A percentile compares a stretch with the other conserved stretches of the same genome.
These are phyloP conservation scores for Megaceryle alcyon DNA, from an alignment of 2,797 vertebrate species.

Conservation along the genomic window DNA sequence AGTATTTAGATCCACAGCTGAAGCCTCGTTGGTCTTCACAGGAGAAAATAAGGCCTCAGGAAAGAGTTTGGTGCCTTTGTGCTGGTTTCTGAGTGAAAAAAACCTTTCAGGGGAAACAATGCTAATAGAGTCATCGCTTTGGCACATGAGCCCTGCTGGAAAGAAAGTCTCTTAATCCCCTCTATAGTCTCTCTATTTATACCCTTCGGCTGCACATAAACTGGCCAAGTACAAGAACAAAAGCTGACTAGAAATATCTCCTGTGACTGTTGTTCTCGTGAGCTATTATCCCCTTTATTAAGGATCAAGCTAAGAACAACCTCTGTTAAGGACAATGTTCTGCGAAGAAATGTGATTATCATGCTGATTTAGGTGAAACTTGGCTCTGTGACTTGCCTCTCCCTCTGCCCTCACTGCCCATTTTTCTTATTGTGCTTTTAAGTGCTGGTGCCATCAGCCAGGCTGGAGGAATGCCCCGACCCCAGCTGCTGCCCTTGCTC, in stretches of 20 bases:
- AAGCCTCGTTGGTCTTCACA: neutral
- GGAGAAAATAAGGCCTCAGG: neutral
- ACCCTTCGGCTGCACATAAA: conserved; percentile 57
- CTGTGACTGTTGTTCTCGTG: conserved; percentile 41
- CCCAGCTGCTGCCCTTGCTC: neutral
- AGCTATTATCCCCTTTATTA: conserved; percentile 57
- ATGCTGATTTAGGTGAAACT: conserved; percentile 57
- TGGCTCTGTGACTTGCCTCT: conserved; percentile 6
- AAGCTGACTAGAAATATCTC: conserved; percentile 59
- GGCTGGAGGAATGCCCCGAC: neutral
- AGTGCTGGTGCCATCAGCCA: neutral
- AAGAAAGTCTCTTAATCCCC: conserved; percentile 61
- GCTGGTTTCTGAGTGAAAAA: conserved; percentile 22
- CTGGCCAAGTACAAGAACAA: conserved; percentile 58
- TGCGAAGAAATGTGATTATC: conserved; percentile 60
- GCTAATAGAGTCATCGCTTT: conserved; percentile 59
- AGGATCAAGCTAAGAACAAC: conserved; percentile 44
- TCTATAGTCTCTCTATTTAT: conserved; percentile 41
- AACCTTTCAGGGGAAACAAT: conserved; percentile 55
- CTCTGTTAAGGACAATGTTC: conserved; percentile 39
- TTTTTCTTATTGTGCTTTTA: conserved; percentile 6
- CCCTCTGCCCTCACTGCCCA: neutral
- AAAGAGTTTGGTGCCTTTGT: conserved; percentile 31
- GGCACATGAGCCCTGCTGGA: conserved; percentile 41
- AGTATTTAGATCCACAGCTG: neutral